A percentile compares a stretch with the other conserved stretches of the same genome.
These are phyloP conservation scores for Callopanchax toddi DNA, from an alignment of 2,113 vertebrate species.

Conservation along the genomic window DNA sequence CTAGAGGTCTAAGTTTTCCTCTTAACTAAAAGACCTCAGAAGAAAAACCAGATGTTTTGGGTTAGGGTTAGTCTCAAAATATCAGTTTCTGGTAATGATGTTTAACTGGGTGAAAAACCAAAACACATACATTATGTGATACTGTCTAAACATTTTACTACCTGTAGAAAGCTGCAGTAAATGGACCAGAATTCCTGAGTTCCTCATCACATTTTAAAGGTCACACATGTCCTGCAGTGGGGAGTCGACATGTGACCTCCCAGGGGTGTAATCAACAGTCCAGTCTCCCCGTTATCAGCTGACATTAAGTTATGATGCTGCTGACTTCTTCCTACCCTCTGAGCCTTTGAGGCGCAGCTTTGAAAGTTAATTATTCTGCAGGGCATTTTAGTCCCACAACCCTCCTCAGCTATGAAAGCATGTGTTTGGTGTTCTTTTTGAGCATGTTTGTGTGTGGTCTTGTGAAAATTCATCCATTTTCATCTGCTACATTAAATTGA, in stretches of 20 bases:
- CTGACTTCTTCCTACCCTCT: slow-evolving; percentile 5
- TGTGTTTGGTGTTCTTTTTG: too few relatives aligned
- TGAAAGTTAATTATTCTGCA: neutral
- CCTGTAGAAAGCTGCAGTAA: slow-evolving; percentile 13
- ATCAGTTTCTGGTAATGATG: neutral
- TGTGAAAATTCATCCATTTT: too few relatives aligned
- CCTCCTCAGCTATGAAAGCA: too few relatives aligned
- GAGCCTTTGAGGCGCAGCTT: slow-evolving; percentile 10
- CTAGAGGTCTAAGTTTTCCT: slow-evolving; percentile 42
- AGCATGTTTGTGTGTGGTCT: too few relatives aligned
- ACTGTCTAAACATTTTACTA: neutral
- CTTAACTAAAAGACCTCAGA: neutral
- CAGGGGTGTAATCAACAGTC: slow-evolving; percentile 5
- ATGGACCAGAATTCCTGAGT: slow-evolving; percentile 7
- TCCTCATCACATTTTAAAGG: slow-evolving; percentile 16
- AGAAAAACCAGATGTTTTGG: too few relatives aligned
- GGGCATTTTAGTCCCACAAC: too few relatives aligned
- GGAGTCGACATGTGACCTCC: slow-evolving; percentile 31
- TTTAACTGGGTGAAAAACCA: slow-evolving; percentile 11
- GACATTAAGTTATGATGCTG: slow-evolving; percentile 18
- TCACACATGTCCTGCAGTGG: slow-evolving; percentile 17
- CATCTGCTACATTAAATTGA: too few relatives aligned
- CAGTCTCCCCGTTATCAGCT: slow-evolving; percentile 15
- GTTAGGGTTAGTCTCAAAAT: too few relatives aligned
- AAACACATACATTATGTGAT: neutral